Percentiles rank a stretch among this genome's conserved stretches.
Evolutionary conservation across 2,113 vertebrate genomes (phyloP).

Genomic region (Tiliqua scincoides): DNA sequence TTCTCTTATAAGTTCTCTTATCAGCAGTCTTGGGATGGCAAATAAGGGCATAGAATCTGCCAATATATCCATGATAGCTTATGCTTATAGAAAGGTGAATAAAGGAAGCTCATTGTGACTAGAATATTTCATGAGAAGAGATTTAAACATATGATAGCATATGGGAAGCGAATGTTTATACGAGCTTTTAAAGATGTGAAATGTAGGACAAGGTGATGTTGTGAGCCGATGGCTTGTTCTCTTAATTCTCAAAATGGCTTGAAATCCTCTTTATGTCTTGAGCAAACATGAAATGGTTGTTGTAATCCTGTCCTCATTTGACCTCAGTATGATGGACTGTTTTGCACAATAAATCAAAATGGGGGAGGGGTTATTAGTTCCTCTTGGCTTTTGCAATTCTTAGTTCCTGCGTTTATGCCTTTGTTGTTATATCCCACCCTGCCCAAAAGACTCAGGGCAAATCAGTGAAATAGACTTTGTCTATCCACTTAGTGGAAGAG

Average conservation of each 20-base stretch:
- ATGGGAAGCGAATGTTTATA: not conserved
- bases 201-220: not conserved
- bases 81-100: not conserved
- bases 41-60: not conserved
- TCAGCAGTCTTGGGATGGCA: not conserved
- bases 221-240: not conserved
- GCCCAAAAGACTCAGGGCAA: not conserved
- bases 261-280: slow-evolving; percentile 16
- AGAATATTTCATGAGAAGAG: slow-evolving; percentile 3
- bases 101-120: not conserved
- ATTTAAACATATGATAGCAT: not conserved
- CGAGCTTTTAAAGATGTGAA: not conserved
- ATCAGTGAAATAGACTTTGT: not conserved
- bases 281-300: not conserved
- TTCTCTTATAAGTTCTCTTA: not conserved
- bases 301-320: slow-evolving; percentile 8
- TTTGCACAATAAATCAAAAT: not conserved
- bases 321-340: not conserved
- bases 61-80: not conserved
- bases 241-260: slow-evolving; percentile 15
- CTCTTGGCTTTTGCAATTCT: not conserved
- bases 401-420: not conserved
- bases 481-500: not conserved
- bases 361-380: not conserved
- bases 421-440: not conserved